Base-by-base conservation (phyloP, 2,113 vertebrate species). In the Theristicus caerulescens region DNA sequence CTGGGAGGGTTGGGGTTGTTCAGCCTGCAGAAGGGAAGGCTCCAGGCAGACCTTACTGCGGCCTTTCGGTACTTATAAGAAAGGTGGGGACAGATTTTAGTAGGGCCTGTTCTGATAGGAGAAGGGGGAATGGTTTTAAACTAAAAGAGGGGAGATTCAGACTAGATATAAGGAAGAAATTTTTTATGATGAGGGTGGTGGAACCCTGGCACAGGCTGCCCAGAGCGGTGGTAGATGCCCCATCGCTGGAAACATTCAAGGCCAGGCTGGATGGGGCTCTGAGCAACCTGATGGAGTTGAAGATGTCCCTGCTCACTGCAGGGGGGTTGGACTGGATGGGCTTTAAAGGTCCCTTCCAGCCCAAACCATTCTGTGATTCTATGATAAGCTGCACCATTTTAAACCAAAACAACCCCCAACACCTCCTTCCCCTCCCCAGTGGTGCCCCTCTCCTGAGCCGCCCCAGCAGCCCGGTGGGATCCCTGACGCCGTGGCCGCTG, bases 11-110 rank as follows among this genome's bases (percentile, higher is more conserved):
- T 18, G 72, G 47, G 36, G 18, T 9, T 22, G 57, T 8, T 22
- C 57, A 51, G 49, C n/a, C 46, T 32, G 32, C 31, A 13, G 32
- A 13, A 12, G 47, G 55, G n/a, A 57, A 49, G 38, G 55, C 15
- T 61, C 11, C 0, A 0, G 44, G 32, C 13, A 58, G 32, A 36
- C 13, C 17, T n/a, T 8, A 4, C 1, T 5, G 69, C 2, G 3
- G 32, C 31, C 12, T 31, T 7, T 3, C 25, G 21, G 14, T 24
- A 1, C 36, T 18, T 7, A 5, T 20, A 42, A 16, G 22, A 27
- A 42, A 42, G 17, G 10, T 8, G 49, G 31, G 13, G 38, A 22
- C 11, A 10, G 11, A 42, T 17, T 10, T 55, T 79, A 15, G 32
- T 12, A 31, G 36, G 21, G 3, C 4, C 11, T 46, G 34, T 22